Percentiles rank a stretch among this genome's conserved stretches.
These are phyloP conservation scores for Acanthosepion pharaonis DNA, from an alignment of 2,888 invertebrate species.

Conservation along the genomic window DNA sequence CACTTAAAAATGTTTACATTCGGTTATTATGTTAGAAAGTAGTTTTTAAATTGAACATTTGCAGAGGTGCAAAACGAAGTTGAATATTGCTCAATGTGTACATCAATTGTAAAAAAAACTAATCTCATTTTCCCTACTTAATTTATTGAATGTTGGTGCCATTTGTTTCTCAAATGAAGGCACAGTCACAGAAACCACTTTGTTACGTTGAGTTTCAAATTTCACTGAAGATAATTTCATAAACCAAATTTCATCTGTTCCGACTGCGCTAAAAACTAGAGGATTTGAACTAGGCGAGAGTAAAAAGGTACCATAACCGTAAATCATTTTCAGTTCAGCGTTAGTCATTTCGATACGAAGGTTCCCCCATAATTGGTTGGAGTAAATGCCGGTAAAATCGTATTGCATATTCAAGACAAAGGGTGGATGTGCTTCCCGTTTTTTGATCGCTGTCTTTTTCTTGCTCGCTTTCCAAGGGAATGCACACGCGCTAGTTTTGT, in stretches of 20 bases:
- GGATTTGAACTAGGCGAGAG: neutral
- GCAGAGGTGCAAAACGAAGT: no score
- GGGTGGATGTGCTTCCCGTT: neutral
- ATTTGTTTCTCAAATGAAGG: neutral
- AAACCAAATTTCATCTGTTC: neutral
- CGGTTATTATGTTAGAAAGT: no score
- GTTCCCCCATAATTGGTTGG: neutral
- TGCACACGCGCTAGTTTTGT: neutral
- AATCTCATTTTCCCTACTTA: neutral
- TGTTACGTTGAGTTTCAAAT: neutral
- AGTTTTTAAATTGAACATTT: no score
- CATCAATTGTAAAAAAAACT: no score
- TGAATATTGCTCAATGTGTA: no score
- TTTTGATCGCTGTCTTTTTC: neutral
- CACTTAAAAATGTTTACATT: no score
- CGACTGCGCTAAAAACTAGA: neutral
- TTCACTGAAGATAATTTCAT: neutral
- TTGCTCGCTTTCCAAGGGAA: neutral
- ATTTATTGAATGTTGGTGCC: conserved; percentile 35
- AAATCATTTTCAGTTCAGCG: neutral
- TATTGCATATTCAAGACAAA: neutral
- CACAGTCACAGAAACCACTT: neutral
- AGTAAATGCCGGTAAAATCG: neutral
- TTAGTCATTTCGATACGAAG: neutral
- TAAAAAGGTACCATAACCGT: neutral